A percentile compares a stretch with the other conserved stretches of the same genome.
These are phyloP conservation scores for Drosophila pectinifera DNA, from an alignment of 1,140 invertebrate species.

Conservation along the genomic window DNA sequence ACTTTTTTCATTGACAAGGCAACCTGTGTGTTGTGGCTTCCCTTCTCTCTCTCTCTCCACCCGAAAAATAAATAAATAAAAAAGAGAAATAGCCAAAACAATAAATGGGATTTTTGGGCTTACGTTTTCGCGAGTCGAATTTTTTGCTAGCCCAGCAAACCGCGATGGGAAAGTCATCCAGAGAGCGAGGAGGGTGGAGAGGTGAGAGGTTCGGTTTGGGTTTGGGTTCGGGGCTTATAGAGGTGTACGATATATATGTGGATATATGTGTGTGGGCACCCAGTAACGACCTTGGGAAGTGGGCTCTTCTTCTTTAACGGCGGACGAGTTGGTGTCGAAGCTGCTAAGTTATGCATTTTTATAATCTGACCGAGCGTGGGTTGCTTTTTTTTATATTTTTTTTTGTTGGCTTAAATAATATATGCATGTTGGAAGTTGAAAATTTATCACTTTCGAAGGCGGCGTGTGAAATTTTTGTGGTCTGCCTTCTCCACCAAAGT, in stretches of 20 bases:
- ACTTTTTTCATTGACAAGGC: constrained; percentile 82
- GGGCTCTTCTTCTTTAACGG: constrained; percentile 38
- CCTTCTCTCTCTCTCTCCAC: background rate
- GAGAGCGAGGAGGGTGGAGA: background rate
- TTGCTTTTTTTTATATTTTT: constrained; percentile 41
- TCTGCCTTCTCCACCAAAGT: constrained; percentile 23
- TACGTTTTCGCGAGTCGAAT: constrained; percentile 38
- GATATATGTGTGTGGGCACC: constrained; percentile 18
- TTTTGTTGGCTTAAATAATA: constrained; percentile 53
- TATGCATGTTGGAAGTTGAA: constrained; percentile 56
- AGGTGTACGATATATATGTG: constrained; percentile 5
- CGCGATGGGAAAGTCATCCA: constrained; percentile 63
- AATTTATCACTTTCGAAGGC: constrained; percentile 75
- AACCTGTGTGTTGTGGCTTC: constrained; percentile 33
- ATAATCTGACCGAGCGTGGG: constrained; percentile 52
- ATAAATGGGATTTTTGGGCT: constrained; percentile 74
- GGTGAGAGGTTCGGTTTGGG: constrained; percentile 1
- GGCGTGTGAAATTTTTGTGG: constrained; percentile 71
- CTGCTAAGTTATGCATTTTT: constrained; percentile 74
- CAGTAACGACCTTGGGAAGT: constrained; percentile 68
- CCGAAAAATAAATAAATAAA: constrained; percentile 9
- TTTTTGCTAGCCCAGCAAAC: constrained; percentile 66
- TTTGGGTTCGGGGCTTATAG: background rate
- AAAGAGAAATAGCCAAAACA: constrained; percentile 47
- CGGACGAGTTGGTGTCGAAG: constrained; percentile 61